Conservation (phyloP, 2,113 vertebrate species). For the Platysteira castanea region DNA sequence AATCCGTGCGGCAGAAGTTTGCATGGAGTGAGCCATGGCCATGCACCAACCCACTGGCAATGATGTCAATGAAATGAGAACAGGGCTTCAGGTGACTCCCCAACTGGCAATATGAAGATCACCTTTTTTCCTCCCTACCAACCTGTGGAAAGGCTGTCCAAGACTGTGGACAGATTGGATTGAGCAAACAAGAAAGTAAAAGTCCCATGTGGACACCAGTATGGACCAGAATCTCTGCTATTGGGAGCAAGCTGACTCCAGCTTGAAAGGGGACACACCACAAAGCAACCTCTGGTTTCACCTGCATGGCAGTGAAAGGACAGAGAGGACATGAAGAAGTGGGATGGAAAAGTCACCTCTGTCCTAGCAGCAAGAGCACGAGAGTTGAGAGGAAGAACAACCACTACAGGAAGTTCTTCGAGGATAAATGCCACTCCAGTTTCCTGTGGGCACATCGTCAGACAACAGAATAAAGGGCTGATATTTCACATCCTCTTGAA, state of each 20-base stretch:
- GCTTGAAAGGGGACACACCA: background rate
- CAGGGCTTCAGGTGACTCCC: background rate
- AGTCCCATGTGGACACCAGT: background rate
- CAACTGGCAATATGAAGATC: background rate
- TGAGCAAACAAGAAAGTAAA: background rate
- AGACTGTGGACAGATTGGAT: background rate
- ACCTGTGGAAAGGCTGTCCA: background rate
- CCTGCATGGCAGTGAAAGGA: background rate
- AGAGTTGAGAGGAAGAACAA: background rate
- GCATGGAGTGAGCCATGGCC: accelerated
- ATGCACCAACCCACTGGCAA: background rate
- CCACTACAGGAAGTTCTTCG: background rate
- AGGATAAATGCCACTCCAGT: background rate
- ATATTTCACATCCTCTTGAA: background rate
- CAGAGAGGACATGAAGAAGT: background rate
- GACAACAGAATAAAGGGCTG: background rate
- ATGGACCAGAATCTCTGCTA: accelerated
- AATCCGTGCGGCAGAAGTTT: accelerated
- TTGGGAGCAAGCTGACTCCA: background rate
- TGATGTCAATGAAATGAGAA: background rate
- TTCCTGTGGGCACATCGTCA: background rate
- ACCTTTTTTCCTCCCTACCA: background rate
- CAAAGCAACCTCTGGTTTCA: background rate
- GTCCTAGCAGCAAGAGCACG: background rate
- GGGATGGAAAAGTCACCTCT: background rate